Conservation (phyloP, 2,888 invertebrate genomes). For the Callimorpha dominula region DNA sequence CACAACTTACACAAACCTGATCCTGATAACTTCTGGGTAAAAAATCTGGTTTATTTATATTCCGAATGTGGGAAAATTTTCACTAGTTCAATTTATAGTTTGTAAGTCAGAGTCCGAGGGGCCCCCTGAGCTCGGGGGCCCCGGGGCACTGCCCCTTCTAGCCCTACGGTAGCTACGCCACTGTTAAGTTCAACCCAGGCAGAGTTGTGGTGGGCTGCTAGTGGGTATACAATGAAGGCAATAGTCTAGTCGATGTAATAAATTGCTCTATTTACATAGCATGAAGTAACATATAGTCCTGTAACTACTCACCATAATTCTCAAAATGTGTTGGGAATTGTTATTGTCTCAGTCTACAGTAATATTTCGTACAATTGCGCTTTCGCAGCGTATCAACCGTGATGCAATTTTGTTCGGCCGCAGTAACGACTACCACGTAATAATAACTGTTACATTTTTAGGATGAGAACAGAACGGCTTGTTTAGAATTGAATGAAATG, state of each 20-base stretch:
- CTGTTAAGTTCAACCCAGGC: not conserved
- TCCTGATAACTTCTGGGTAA: too few relatives aligned
- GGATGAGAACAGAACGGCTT: conserved; percentile 31
- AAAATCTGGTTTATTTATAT: too few relatives aligned
- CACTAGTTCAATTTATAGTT: too few relatives aligned
- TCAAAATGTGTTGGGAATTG: conserved; percentile 69
- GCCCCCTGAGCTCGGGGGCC: too few relatives aligned
- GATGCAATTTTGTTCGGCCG: conserved; percentile 71
- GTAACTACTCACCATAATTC: conserved; percentile 33
- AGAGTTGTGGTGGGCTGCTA: not conserved
- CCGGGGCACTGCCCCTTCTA: too few relatives aligned
- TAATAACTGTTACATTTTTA: conserved; percentile 38
- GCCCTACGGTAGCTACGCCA: too few relatives aligned
- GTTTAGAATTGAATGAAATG: too few relatives aligned
- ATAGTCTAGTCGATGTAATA: not conserved
- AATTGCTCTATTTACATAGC: not conserved
- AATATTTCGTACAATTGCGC: conserved; percentile 72
- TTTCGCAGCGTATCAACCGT: conserved; percentile 68
- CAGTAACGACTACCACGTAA: conserved; percentile 49
- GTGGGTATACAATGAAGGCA: not conserved
- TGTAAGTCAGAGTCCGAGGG: too few relatives aligned
- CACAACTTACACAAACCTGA: too few relatives aligned
- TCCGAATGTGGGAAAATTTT: too few relatives aligned
- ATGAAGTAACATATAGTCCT: conserved; percentile 16
- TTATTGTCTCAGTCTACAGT: conserved; percentile 71